Base-by-base conservation (phyloP, 2,888 invertebrate species). In the Eucera pruinosa region DNA sequence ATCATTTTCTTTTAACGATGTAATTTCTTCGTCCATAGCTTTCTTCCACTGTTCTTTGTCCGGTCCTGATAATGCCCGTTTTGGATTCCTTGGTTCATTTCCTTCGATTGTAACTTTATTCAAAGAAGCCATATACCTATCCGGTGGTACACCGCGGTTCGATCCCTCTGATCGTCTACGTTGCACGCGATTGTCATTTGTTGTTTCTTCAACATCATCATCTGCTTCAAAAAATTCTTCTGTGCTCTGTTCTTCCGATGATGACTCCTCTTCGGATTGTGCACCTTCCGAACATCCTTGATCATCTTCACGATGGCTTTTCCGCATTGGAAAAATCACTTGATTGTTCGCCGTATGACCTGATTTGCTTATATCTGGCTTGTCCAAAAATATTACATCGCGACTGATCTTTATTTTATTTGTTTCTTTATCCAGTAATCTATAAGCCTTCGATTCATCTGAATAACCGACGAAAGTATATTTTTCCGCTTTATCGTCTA, bases 401-500 rank as follows among this genome's bases (percentile, higher is more conserved):
- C 33, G 33, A 7, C 33, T 33, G 7, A 33, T 33, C 7, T 33
- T 33, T 33, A 33, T 7, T 23, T 61, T 60, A n/a, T 64, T 57
- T 0, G 81, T 82, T 2, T 4, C n/a, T 2, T 15, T 18, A 36
- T 79, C 66, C 0, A 81, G n/a, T 25, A 83, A 72, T 30, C 82
- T 55, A 48, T 70, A 85, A 7, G 77, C 82, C 45, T 85, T 86
- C 9, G 81, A 78, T 18, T 81, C 57, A 0, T 50, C 43, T 20
- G 75, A 33, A 54, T 84, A 83, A 18, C 81, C 81, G n/a, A 86
- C 58, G 20, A 81, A 80, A 0, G 20, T 77, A n/a, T 66, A 33
- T 39, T 61, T 13, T 33, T 39, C n/a, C 0, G 81, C 74, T 55
- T 82, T 82, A 25, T 60, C 50, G 13, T 81, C 81, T 9, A 79